Percentiles rank a stretch among this genome's conserved stretches.
phyloP scores from a whole-genome alignment of 2,797 vertebrate species.

The Ambastaia sidthimunki region DNA sequence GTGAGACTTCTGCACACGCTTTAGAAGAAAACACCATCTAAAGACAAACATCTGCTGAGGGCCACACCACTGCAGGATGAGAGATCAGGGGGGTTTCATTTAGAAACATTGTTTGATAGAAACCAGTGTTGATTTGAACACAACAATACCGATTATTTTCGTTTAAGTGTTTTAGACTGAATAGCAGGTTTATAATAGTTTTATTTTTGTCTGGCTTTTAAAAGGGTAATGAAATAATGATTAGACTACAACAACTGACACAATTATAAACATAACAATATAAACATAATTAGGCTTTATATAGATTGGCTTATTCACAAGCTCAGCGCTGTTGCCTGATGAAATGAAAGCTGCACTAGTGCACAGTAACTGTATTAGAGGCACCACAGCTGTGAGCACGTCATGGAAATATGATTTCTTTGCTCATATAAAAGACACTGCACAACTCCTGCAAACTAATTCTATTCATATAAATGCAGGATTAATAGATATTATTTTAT shows the following conservation, averaged over 20 bases:
- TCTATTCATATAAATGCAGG: too few relatives aligned
- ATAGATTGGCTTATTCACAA: not conserved
- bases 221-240: not conserved
- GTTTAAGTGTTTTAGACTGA: not conserved
- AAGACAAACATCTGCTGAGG: not conserved
- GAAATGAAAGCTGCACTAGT: not conserved
- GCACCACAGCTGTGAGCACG: too few relatives aligned
- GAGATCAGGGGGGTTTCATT: not conserved
- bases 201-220: not conserved
- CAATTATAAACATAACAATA: not conserved
- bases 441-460: too few relatives aligned
- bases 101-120: not conserved
- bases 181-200: not conserved
- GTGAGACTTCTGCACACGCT: constrained; percentile 73
- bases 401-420: not conserved
- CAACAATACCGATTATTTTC: not conserved
- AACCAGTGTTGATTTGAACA: not conserved
- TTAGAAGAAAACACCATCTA: constrained; percentile 18
- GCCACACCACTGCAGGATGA: not conserved
- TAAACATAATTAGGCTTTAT: not conserved
- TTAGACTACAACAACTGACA: not conserved
- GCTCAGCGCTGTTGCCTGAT: not conserved
- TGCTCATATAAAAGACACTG: not conserved
- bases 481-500: too few relatives aligned
- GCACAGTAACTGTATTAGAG: not conserved